Base-by-base conservation (phyloP, 2,797 vertebrate species). In the Moxostoma hubbsi region DNA sequence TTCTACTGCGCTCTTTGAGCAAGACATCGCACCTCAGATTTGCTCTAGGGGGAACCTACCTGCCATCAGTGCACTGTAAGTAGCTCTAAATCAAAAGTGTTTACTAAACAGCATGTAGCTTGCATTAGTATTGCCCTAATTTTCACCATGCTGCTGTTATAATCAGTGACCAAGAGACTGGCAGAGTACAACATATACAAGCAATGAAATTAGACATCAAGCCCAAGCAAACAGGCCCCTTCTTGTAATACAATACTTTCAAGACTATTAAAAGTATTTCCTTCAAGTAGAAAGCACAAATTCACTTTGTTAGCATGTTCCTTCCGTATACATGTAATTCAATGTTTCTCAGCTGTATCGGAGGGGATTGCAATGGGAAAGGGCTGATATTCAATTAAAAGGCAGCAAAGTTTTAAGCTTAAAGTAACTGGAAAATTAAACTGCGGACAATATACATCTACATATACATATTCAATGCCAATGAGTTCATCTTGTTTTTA, bases 131-230 rank as follows among this genome's bases (percentile, higher is more conserved):
- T 81, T 81, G 63, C 1, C 66, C 53, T 73, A 50, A 70, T 68
- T 45, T 66, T 77, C 68, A 45, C 58, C 53, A 64, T 49, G 81
- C 58, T 77, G 50, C 58, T 81, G 79, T 75, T 76, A 68, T 83
- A 81, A 85, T 85, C 79, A 64, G 58, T 75, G 67, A 57, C 64
- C 36, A 58, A 55, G 74, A 64, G 61, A 75, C 54, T 58, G 50
- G 49, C 24, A 65, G 61, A 59, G 54, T 43, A 47, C 58, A 65
- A 50, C 12, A 45, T 58, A 62, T 57, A 81, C 63, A 76, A 82
- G 83, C 84, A 78, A 85, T 79, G 66, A 47, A 61, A 61, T 16
- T 73, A 51, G 50, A 65, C 45, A 43, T 50, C 15, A 79, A 79
- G 79, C 70, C 74, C 54, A 81, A 66, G 51, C 7, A 65, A 53